Base-by-base conservation (phyloP, 2,888 invertebrate species). In the Tillus elongatus region DNA sequence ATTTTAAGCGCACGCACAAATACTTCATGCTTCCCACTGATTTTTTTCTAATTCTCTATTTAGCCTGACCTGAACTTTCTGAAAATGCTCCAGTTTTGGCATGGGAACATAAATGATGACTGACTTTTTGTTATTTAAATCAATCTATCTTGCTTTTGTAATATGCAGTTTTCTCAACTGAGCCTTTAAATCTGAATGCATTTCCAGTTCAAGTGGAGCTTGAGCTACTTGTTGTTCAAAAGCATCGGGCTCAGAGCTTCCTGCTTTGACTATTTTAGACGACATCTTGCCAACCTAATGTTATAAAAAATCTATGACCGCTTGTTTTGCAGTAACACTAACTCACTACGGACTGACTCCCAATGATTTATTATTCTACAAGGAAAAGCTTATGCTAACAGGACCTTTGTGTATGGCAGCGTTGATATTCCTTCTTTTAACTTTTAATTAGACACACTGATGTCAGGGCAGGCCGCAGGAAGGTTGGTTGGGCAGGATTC, bases 11-110 rank as follows among this genome's bases (percentile, higher is more conserved):
- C 89, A 28, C 96, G 98, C 58, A 98, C 81, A 62, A 98, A 92
- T 50, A 99, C 93, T 9, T 99, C 96, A 64, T 97, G 95, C 67
- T 93, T 95, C 46, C 97, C 97, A 57, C 92, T 93, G 73, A 98
- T 98, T 98, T 82, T 98, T 99, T 68, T 99, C 98, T 60, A 98
- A 70, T 67, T 98, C 98, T 56, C 97, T 82, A 30, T 98, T 96
- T 57, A 99, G 73, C 51, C 95, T 79, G 49, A 87, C 87, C 70
- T 98, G 97, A 53, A 98, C 86, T 70, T 96, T 97, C 70, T 98
- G 97, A 78, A 95, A 98, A 42, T 84, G 82, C 69, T 88, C 90
- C 69, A 97, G 74, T 70, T 96, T 96, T 44, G 97, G 97, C 73
- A 96, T 95, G 43, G 98, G 98, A 58, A 98, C 97, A 64, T 93